Evolutionary conservation across 2,888 invertebrate species (phyloP).

Genomic region (Phlogophora meticulosa): DNA sequence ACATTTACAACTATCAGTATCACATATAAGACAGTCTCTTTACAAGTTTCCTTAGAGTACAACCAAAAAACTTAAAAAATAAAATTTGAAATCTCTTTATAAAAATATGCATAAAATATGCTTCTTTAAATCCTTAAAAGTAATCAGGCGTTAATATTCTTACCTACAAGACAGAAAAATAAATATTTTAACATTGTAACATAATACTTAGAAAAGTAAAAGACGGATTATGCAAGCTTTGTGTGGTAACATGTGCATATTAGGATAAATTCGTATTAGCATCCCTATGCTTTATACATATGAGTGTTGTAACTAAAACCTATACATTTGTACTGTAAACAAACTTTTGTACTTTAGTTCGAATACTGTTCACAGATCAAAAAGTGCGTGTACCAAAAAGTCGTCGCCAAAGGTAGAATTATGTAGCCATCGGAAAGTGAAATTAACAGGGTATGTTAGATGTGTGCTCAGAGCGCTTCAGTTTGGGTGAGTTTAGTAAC

Average conservation of each 20-base stretch:
- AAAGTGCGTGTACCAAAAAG: constrained; percentile 45
- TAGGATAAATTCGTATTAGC: constrained; percentile 46
- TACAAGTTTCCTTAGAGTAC: constrained; percentile 79
- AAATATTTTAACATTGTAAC: constrained; percentile 56
- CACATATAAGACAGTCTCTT: constrained; percentile 84
- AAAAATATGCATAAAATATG: constrained; percentile 72
- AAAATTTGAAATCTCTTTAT: constrained; percentile 67
- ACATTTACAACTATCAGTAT: constrained; percentile 80
- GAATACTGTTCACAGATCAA: constrained; percentile 69
- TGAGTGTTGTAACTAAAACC: constrained; percentile 57
- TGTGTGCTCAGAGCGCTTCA: constrained; percentile 76
- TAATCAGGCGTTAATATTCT: constrained; percentile 66
- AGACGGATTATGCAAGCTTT: constrained; percentile 52
- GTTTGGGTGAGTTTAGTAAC: constrained; percentile 90
- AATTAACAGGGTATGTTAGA: constrained; percentile 65
- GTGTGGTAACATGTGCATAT: constrained; percentile 60
- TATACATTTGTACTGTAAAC: constrained; percentile 70
- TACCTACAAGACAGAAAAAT: constrained; percentile 62
- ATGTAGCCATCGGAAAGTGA: constrained; percentile 60
- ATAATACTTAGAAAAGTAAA: constrained; percentile 48
- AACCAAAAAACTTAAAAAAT: constrained; percentile 75
- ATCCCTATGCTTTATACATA: constrained; percentile 46
- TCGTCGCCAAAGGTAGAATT: constrained; percentile 58
- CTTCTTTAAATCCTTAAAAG: constrained; percentile 65
- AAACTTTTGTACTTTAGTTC: constrained; percentile 65